Base-by-base conservation (phyloP, 2,888 invertebrate species). In the Lasioglossum marginatum region DNA sequence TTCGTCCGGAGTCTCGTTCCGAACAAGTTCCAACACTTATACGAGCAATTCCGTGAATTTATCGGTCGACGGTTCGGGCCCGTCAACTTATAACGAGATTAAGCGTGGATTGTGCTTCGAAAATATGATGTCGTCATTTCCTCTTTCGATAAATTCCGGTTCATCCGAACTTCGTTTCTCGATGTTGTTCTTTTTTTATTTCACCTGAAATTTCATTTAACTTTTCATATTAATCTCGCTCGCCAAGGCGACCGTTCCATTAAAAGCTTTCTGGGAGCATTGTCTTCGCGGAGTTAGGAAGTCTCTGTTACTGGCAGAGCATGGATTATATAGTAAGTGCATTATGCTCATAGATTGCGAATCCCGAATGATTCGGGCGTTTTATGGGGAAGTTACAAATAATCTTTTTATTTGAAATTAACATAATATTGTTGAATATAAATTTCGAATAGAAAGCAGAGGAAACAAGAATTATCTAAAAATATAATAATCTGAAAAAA, bases 61-160 rank as follows among this genome's bases (percentile, higher is more conserved):
- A 77, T 77, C 12, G 57, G 14, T 60, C 6, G 31, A 37, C 19
- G 43, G 23, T 43, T 16, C 34, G 27, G 43, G 52, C 31, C 10
- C 31, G 76, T 43, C 43, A 34, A 31, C 34, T 71, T 60, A 57
- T 71, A 76, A 77, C 34, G 76, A 71, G 76, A 71, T 45, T 71
- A 70, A 70, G 2, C 14, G 70, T 70, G n/a, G 40, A 37, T 70
- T 37, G n/a, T 37, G 70, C 23, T n/a, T 40, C 40, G 70, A 70
- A 70, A 70, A 40, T 40, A n/a, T 70, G 14, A 70, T 27, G 40
- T 40, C 40, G 40, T 70, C 40, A n/a, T 70, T n/a, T 40, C n/a
- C n/a, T n/a, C n/a, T 14, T 70, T 10, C 68, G 37, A 37, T 68
- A 23, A 37, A 68, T 68, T 23, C 37, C 23, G 19, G 68, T 34